Base-by-base conservation (phyloP, 2,797 vertebrate species). In the Gambusia yucatana region DNA sequence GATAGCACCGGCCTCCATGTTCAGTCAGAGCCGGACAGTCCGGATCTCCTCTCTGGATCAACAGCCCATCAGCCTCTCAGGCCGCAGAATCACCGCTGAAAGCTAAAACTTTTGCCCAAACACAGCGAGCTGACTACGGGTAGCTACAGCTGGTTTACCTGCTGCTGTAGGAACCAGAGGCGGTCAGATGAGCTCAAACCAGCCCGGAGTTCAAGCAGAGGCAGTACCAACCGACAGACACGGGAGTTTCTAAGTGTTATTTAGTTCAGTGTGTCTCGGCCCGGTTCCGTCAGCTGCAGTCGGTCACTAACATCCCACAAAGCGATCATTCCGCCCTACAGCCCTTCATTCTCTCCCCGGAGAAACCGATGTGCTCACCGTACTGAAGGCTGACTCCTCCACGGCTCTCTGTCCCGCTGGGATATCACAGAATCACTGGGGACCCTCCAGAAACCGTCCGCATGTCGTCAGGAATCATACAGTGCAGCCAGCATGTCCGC, bases 401-500 rank as follows among this genome's bases (percentile, higher is more conserved):
- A 8, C 16, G 36, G 72, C 16, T 61, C 50, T 67, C 48, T 5
- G 11, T n/a, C 16, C 52, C 6, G 73, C 82, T 33, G 65, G 63
- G 50, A 6, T 22, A 25, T 52, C 76, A 4, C 55, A 41, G 73
- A 79, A 73, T 73, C 44, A 72, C 50, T 0, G 73, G 59, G 72
- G 78, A 82, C 2, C 44, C 55, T 80, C 65, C 80, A 82, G 85
- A 69, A 87, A 77, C 6, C 77, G 36, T 46, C 3, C 17, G 77
- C 79, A 78, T n/a, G 79, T 84, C 83, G 80, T 71, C 57, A 2
- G 10, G 30, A 75, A 33, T 46, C 85, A 63, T 78, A 76, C 70
- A 50, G 77, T 71, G 39, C 67, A 9, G 76, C 82, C 86, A 89
- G 96, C 95, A 95, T 96, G 95, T 95, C 93, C 84, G 50, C 80